Evolutionary conservation across 2,113 vertebrate genomes (phyloP).

Genomic region (Myanophis thanlyinensis): DNA sequence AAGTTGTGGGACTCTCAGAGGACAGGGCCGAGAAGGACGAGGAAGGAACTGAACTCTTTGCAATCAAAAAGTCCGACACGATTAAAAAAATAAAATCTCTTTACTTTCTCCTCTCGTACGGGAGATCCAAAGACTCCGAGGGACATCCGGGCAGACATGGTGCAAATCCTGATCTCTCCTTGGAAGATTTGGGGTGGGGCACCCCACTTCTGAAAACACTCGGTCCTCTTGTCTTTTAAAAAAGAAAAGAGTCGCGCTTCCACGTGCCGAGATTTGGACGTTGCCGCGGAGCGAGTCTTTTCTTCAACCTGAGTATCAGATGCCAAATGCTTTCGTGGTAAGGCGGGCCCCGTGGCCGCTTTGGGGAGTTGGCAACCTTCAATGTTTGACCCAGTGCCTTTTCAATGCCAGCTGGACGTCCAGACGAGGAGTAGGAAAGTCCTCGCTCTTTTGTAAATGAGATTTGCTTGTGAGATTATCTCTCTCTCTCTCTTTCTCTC

Average conservation of each 20-base stretch:
- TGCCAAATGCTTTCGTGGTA: not conserved
- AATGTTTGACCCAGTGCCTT: not conserved
- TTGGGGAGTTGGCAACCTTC: not conserved
- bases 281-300: not conserved
- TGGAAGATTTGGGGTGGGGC: too few species aligned
- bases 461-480: not conserved
- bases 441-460: not conserved
- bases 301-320: not conserved
- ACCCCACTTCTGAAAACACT: not conserved
- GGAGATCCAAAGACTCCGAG: not conserved
- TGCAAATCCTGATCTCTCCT: not conserved
- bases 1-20: fast-evolving
- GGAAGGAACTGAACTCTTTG: not conserved
- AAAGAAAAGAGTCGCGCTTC: not conserved
- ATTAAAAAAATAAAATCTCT: conserved; percentile 19
- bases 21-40: not conserved
- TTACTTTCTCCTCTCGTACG: not conserved
- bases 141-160: not conserved
- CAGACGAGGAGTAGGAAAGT: not conserved
- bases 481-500: not conserved
- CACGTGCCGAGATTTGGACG: not conserved
- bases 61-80: not conserved
- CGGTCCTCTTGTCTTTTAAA: not conserved
- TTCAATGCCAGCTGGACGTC: not conserved
- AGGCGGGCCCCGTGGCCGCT: not conserved